Evolutionary conservation across 2,797 vertebrate species (phyloP), one percentile per base, ranked within the genome.

Genomic region (Octomys mimax): DNA sequence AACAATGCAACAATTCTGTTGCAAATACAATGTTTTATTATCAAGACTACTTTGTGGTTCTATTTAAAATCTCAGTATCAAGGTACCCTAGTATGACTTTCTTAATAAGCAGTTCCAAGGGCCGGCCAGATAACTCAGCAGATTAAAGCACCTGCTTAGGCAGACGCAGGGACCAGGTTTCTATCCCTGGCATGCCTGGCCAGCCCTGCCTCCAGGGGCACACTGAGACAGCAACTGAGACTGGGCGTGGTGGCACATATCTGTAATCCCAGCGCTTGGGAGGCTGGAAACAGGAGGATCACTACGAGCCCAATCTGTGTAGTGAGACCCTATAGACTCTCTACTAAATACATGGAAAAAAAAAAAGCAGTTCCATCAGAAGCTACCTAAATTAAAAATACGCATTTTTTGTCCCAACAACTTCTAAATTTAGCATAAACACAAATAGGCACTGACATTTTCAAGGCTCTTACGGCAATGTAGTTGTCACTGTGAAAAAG

Each of bases 401-500:
- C 70, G 19, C 13, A 19, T 11, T 46, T n/a, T 88, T 64, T 86
- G 31, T 9, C 46, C 24, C 19, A 79, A 57, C 7, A 87, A 92
- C 54, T 79, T 54, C 9, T 42, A 94, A 66, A 83, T 54, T 39
- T 83, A 49, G 33, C 75, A 64, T 71, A 80, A 28, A 88, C 22
- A 79, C 42, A 85, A 88, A 66, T 7, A 52, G 26, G 46, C 46
- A 96, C n/a, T 46, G 33, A 86, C 22, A 89, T 68, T 92, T 94
- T 81, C 49, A 89, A 82, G 31, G 22, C 86, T 93, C 49, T 93
- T 61, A 89, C 1, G 92, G n/a, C 64, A 92, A 64, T 12, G 3
- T 59, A 68, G 77, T 70, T 79, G 16, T 87, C 80, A 90, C 31
- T 91, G 62, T 75, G 70, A 96, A 89, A 96, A 91, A n/a, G 39